phyloP scores from a whole-genome alignment of 2,888 invertebrate genomes.

The Drosophila lutescens region DNA sequence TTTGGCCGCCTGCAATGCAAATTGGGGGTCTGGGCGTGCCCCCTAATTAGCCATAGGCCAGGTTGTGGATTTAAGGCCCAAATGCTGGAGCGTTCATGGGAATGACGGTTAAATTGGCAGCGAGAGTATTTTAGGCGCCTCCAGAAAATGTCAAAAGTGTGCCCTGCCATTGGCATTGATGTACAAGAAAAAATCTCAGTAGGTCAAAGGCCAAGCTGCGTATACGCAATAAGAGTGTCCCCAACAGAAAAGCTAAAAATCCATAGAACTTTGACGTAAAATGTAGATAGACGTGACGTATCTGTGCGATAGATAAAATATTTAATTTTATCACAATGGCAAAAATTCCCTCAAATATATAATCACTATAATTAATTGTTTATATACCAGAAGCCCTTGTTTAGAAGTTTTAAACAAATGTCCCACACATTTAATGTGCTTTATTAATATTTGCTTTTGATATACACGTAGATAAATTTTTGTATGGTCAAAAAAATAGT shows the following conservation, averaged over 20 bases:
- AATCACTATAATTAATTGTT: no score
- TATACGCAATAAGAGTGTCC: not conserved
- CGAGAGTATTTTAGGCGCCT: constrained; percentile 26
- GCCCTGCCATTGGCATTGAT: constrained; percentile 27
- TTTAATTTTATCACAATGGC: no score
- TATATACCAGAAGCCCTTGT: no score
- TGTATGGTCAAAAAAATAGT: no score
- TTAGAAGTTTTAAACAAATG: not conserved
- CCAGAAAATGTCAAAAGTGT: constrained; percentile 30
- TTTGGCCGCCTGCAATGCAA: constrained; percentile 60
- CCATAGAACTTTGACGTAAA: not conserved
- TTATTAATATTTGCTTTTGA: no score
- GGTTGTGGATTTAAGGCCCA: constrained; percentile 5
- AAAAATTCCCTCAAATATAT: not conserved
- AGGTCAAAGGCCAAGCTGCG: constrained; percentile 35
- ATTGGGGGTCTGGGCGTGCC: constrained; percentile 38
- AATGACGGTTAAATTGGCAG: not conserved
- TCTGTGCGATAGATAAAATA: no score
- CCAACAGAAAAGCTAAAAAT: constrained; percentile 2
- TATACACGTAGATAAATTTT: no score
- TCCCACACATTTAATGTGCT: not conserved
- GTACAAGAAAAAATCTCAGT: constrained; percentile 12
- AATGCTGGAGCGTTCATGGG: constrained; percentile 5
- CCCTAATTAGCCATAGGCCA: constrained; percentile 60
- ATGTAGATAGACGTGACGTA: not conserved